Evolutionary conservation across 2,888 invertebrate species (phyloP).

Genomic region (Drosophila fulvimacula): DNA sequence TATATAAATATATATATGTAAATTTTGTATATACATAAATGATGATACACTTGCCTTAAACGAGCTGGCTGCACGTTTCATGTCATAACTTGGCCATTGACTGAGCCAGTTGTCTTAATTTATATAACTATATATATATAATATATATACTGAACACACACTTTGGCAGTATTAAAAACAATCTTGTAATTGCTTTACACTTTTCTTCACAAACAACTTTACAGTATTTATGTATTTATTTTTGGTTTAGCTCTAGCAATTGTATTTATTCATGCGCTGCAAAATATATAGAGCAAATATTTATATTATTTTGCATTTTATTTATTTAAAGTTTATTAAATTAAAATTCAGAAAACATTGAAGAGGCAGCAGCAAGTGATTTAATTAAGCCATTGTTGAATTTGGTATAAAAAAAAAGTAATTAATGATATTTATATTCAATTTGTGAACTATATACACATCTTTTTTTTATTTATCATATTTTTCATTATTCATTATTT

Average conservation of each 20-base stretch:
- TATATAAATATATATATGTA: not conserved
- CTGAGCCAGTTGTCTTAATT: conserved; percentile 8
- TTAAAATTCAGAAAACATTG: not conserved
- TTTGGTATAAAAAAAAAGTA: not conserved
- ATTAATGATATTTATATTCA: too few relatives aligned
- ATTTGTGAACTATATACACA: not conserved
- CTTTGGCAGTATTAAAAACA: conserved; percentile 17
- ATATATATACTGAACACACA: not conserved
- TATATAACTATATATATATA: conserved; percentile 3
- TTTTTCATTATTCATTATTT: too few relatives aligned
- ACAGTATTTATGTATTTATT: not conserved
- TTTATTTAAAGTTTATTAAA: conserved; percentile 22
- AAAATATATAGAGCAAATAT: conserved; percentile 14
- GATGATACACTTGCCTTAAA: conserved; percentile 32
- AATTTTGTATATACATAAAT: conserved; percentile 12
- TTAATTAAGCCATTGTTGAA: not conserved
- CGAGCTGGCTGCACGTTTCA: conserved; percentile 23
- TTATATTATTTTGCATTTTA: conserved; percentile 14
- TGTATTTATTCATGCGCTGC: conserved; percentile 17
- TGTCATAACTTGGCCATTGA: conserved; percentile 50
- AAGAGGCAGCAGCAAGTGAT: not conserved
- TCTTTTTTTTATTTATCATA: too few relatives aligned
- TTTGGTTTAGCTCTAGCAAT: conserved; percentile 5
- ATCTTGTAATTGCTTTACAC: conserved; percentile 43
- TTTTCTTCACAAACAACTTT: not conserved